Conservation (phyloP, 1,140 invertebrate species). For the Nylanderia fulva region DNA sequence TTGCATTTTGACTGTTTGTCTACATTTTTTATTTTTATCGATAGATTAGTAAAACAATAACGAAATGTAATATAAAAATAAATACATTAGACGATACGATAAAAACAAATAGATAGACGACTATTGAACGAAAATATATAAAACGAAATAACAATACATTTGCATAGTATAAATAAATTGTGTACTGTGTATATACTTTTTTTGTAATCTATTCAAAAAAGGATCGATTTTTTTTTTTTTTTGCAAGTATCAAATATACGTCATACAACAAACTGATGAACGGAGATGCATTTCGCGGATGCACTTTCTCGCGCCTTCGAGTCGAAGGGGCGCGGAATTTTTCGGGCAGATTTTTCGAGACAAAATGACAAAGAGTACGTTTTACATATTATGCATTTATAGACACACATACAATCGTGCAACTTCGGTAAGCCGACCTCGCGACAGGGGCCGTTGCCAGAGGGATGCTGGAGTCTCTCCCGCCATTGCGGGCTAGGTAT, state of each 20-base stretch:
- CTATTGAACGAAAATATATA: background rate
- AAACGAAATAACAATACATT: constrained; percentile 13
- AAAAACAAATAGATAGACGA: constrained; percentile 20
- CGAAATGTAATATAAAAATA: constrained; percentile 13
- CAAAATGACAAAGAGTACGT: constrained; percentile 69
- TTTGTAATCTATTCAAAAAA: background rate
- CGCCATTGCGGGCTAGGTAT: constrained; percentile 81
- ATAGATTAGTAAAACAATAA: constrained; percentile 24
- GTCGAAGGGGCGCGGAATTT: constrained; percentile 34
- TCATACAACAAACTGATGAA: background rate
- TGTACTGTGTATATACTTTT: background rate
- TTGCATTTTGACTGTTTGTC: background rate
- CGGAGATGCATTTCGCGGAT: background rate
- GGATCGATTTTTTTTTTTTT: background rate
- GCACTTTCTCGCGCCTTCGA: background rate
- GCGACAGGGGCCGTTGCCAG: constrained; percentile 73
- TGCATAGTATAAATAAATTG: background rate
- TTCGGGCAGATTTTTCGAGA: constrained; percentile 55
- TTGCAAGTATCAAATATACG: background rate
- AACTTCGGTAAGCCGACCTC: constrained; percentile 75
- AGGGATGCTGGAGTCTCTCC: constrained; percentile 79
- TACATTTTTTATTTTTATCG: background rate
- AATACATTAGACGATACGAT: constrained; percentile 26
- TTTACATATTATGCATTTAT: constrained; percentile 86
- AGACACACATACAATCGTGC: constrained; percentile 83